A percentile compares a stretch with the other conserved stretches of the same genome.
phyloP scores from a whole-genome alignment of 2,888 invertebrate genomes.

The Ephialtes manifestator region DNA sequence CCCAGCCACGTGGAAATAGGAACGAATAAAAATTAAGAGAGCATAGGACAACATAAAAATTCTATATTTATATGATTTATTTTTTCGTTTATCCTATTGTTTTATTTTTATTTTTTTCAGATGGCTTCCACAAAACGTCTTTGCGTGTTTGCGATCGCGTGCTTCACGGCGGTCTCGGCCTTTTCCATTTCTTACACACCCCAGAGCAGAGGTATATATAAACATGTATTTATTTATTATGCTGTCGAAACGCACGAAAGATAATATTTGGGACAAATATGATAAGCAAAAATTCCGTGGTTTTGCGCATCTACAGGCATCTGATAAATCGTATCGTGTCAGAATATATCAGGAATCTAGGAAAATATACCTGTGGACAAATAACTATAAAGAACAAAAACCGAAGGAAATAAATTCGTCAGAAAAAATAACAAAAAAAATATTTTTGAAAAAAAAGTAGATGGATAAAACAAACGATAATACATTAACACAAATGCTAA shows the following conservation, averaged over 20 bases:
- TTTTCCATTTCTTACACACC: constrained; percentile 78
- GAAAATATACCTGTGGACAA: background rate
- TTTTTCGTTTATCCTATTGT: background rate
- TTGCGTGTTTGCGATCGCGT: constrained; percentile 77
- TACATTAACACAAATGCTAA: too few relatives aligned
- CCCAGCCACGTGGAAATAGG: background rate
- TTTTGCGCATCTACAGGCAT: background rate
- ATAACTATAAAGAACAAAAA: background rate
- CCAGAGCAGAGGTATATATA: constrained; percentile 75
- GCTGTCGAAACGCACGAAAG: background rate
- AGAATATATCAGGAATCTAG: background rate
- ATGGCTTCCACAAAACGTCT: constrained; percentile 81
- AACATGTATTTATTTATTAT: constrained; percentile 15
- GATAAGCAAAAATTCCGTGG: background rate
- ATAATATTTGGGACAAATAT: constrained; percentile 2
- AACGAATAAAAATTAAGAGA: background rate
- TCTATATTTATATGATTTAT: background rate
- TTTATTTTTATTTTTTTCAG: constrained; percentile 77
- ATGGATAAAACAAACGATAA: too few relatives aligned
- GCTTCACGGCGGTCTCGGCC: constrained; percentile 78
- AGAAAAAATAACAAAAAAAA: too few relatives aligned
- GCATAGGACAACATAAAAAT: background rate
- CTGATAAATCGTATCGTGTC: constrained; percentile 1
- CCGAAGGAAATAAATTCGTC: too few relatives aligned
- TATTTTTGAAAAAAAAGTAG: too few relatives aligned